Percentiles rank a stretch among this genome's conserved stretches.
Conservation (phyloP, 2,113 vertebrate genomes). For the Tetrax tetrax region DNA sequence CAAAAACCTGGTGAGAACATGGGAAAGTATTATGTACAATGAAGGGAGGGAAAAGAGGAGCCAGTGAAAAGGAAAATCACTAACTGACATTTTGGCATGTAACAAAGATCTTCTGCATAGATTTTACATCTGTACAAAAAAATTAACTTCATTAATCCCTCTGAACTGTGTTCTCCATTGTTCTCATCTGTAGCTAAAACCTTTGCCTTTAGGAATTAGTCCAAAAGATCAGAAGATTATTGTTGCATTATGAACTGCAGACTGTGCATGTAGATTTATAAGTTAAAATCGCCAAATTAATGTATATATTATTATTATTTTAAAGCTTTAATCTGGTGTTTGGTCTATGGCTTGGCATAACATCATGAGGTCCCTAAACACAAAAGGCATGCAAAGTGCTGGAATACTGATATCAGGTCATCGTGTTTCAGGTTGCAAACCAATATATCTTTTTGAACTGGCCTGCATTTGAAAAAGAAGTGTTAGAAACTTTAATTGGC, state of each 20-base stretch:
- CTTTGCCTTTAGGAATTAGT: constrained; percentile 16
- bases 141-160: constrained; percentile 28
- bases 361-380: neutral
- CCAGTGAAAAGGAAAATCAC: constrained; percentile 4
- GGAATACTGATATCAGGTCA: neutral
- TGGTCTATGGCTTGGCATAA: neutral
- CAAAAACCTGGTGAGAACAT: neutral
- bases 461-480: neutral
- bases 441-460: neutral
- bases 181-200: neutral
- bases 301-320: neutral
- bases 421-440: constrained; percentile 1
- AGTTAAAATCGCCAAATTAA: constrained; percentile 28
- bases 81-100: constrained; percentile 26
- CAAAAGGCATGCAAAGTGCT: neutral
- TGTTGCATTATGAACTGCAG: neutral
- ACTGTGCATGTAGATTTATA: constrained; percentile 3
- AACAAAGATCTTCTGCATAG: neutral
- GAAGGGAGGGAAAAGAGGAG: neutral
- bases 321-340: neutral
- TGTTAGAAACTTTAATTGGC: neutral
- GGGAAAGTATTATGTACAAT: neutral
- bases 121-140: constrained; percentile 35
- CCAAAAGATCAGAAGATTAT: constrained; percentile 56
- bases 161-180: constrained; percentile 17